Conservation (phyloP, 2,888 invertebrate species). For the Stegophylla sp. region DNA sequence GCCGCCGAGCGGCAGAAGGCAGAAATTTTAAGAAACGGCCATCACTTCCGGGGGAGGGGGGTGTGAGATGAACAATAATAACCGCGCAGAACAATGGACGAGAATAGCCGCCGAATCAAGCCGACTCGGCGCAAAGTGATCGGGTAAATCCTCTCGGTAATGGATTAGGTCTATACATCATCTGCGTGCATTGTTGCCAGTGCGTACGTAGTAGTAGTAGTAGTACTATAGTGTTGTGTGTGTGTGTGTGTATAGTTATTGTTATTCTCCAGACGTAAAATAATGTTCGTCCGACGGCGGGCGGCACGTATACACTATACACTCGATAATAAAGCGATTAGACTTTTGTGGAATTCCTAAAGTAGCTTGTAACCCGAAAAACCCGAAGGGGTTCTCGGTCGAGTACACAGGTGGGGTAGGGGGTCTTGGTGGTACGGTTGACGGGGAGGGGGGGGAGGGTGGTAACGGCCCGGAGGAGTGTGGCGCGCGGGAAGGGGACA, state of each 20-base stretch:
- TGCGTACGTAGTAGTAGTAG: too few species aligned
- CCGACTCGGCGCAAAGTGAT: constrained; percentile 37
- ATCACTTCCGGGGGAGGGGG: constrained; percentile 16
- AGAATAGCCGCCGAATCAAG: constrained; percentile 33
- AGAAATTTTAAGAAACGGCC: constrained; percentile 40
- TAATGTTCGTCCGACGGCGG: constrained; percentile 28
- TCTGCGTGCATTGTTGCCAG: constrained; percentile 44
- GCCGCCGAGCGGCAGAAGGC: constrained; percentile 9
- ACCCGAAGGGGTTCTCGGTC: neutral
- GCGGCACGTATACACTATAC: too few species aligned
- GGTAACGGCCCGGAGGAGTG: too few species aligned
- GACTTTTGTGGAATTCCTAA: constrained; percentile 17
- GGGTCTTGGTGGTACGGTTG: neutral
- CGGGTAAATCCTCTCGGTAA: constrained; percentile 51
- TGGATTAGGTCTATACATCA: constrained; percentile 52
- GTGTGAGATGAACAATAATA: constrained; percentile 51
- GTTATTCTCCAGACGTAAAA: constrained; percentile 30
- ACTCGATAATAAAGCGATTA: constrained; percentile 40
- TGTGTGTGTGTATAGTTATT: too few species aligned
- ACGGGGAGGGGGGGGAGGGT: neutral
- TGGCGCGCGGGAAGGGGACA: neutral
- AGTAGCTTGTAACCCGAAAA: neutral
- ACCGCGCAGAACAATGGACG: constrained; percentile 40
- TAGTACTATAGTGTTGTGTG: too few species aligned
- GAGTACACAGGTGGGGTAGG: too few species aligned